Evolutionary conservation across 1,140 invertebrate species (phyloP).

Genomic region (Ceratosolen solmsi): DNA sequence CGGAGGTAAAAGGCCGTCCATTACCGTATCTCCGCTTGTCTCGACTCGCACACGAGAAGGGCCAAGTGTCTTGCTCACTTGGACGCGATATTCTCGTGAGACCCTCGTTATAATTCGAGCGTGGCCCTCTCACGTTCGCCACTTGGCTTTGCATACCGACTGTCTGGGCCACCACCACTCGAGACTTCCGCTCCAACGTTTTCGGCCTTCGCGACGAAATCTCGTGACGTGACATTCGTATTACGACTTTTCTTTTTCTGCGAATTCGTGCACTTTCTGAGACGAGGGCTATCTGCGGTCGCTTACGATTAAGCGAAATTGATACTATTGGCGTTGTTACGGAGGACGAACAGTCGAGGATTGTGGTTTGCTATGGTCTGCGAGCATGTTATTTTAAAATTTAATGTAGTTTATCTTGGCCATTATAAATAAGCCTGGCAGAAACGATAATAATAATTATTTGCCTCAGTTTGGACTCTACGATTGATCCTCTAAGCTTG

Average conservation of each 20-base stretch:
- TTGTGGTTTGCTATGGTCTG: too few relatives aligned
- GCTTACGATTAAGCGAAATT: too few relatives aligned
- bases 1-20: not conserved
- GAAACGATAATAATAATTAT: too few relatives aligned
- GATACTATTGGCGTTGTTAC: too few relatives aligned
- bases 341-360: too few relatives aligned
- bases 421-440: too few relatives aligned
- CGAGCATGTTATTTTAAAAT: too few relatives aligned
- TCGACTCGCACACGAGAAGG: not conserved
- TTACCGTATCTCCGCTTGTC: conserved; percentile 7
- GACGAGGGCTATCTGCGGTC: too few relatives aligned
- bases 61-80: not conserved
- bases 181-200: not conserved
- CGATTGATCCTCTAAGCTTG: too few relatives aligned
- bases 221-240: not conserved
- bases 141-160: conserved; percentile 28
- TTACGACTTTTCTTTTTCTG: not conserved
- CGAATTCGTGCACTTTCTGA: too few relatives aligned
- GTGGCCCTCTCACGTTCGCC: conserved; percentile 5
- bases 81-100: not conserved
- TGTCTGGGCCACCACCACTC: not conserved
- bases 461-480: too few relatives aligned
- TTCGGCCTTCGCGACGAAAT: not conserved
- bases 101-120: conserved; percentile 39
- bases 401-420: too few relatives aligned